Percentiles rank a stretch among this genome's conserved stretches.
Conservation (phyloP, 2,797 vertebrate species). For the Antennarius maculatus region DNA sequence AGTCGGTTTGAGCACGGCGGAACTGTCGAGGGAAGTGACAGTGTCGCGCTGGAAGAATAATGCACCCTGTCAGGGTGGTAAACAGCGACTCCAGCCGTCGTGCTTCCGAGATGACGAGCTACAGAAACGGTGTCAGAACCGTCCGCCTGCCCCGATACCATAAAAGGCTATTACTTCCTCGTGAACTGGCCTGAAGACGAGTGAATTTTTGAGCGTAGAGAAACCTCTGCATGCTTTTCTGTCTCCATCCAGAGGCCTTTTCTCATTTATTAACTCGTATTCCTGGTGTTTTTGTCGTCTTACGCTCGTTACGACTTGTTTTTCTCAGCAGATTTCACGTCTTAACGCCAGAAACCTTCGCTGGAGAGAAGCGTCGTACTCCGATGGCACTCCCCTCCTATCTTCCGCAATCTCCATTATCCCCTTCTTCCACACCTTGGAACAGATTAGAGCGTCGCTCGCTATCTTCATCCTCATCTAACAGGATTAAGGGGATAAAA, state of each 20-base stretch:
- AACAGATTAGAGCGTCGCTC: constrained; percentile 65
- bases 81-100: constrained; percentile 44
- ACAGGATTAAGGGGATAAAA: constrained; percentile 76
- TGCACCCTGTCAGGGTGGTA: constrained; percentile 76
- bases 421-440: constrained; percentile 72
- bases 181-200: constrained; percentile 63
- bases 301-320: background rate
- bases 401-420: constrained; percentile 70
- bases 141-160: constrained; percentile 72
- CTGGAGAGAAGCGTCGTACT: constrained; percentile 4
- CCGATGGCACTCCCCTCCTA: constrained; percentile 33
- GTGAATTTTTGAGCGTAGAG: constrained; percentile 4
- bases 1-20: constrained; percentile 40
- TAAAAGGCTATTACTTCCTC: constrained; percentile 79
- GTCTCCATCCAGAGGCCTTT: background rate
- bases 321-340: background rate
- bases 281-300: constrained; percentile 2
- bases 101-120: constrained; percentile 31
- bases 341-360: constrained; percentile 4
- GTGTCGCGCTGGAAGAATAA: constrained; percentile 64
- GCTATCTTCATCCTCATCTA: constrained; percentile 72
- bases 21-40: constrained; percentile 64
- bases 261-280: constrained; percentile 25
- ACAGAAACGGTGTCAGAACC: constrained; percentile 70
- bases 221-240: background rate